phyloP scores from a whole-genome alignment of 2,113 vertebrate genomes.

The Myxocyprinus asiaticus region DNA sequence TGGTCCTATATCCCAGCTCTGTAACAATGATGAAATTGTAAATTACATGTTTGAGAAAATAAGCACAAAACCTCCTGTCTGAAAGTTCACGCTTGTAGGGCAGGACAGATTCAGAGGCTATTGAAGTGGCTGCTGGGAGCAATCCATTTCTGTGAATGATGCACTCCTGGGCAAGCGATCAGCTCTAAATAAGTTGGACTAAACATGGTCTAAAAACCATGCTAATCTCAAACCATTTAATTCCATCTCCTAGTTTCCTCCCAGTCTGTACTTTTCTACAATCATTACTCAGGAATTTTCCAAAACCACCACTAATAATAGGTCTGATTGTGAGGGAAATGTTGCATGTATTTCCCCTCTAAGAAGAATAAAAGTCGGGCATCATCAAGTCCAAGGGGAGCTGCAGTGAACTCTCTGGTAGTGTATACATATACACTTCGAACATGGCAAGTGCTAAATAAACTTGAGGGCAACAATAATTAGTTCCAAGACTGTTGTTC shows the following conservation, averaged over 20 bases:
- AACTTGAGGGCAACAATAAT: no score
- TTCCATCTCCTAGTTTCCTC: conserved; percentile 35
- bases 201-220: conserved; percentile 14
- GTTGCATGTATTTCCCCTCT: conserved; percentile 55
- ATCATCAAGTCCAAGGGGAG: background rate
- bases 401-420: background rate
- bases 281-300: conserved; percentile 67
- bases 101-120: background rate
- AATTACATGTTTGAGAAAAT: no score
- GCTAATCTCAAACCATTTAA: conserved; percentile 29
- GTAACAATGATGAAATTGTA: no score
- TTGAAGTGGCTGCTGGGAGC: conserved; percentile 24
- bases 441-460: no score
- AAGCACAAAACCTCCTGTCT: conserved; percentile 35
- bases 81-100: background rate
- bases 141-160: conserved; percentile 32
- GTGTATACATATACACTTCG: no score
- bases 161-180: background rate
- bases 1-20: no score
- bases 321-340: conserved; percentile 60
- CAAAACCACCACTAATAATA: conserved; percentile 67
- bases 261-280: conserved; percentile 54
- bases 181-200: conserved; percentile 22
- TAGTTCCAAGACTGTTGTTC: no score
- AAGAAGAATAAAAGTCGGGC: conserved; percentile 13